Evolutionary conservation across 2,888 invertebrate genomes (phyloP).

Genomic region (Drosophila heteroneura): DNA sequence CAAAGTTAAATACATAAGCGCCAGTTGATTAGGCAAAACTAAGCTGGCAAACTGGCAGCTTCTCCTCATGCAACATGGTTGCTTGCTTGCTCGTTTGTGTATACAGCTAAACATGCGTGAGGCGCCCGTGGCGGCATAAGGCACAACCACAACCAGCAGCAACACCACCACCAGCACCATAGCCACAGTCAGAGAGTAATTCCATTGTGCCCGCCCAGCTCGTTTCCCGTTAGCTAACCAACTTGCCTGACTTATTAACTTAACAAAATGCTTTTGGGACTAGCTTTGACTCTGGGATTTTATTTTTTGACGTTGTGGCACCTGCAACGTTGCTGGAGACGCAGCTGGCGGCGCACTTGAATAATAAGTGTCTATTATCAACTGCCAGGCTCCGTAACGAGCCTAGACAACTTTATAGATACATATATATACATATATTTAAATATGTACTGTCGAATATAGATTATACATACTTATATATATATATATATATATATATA

Average conservation of each 20-base stretch:
- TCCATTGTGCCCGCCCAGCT: not conserved
- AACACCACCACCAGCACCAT: not conserved
- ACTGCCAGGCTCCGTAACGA: slow-evolving; percentile 38
- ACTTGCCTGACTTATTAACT: slow-evolving; percentile 64
- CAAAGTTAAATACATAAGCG: slow-evolving; percentile 78
- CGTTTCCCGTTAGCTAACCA: slow-evolving; percentile 17
- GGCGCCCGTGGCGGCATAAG: slow-evolving; percentile 46
- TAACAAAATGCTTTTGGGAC: slow-evolving; percentile 53
- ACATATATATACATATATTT: not conserved
- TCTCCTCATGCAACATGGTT: slow-evolving; percentile 6
- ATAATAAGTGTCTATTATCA: slow-evolving; percentile 74
- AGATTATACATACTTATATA: not conserved
- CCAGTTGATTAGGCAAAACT: slow-evolving; percentile 71
- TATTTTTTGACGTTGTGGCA: slow-evolving; percentile 46
- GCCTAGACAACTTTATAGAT: slow-evolving; percentile 38
- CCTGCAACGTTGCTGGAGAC: slow-evolving; percentile 58
- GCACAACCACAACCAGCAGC: not conserved
- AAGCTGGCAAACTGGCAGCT: slow-evolving; percentile 4
- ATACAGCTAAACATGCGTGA: slow-evolving; percentile 49
- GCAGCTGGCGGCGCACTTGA: slow-evolving; percentile 67
- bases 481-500: not conserved
- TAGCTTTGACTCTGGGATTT: not conserved
- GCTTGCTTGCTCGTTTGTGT: not conserved
- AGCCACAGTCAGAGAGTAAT: not conserved
- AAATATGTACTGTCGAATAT: not conserved